A percentile compares a stretch with the other conserved stretches of the same genome.
phyloP scores from a whole-genome alignment of 2,113 vertebrate species.

The Sarotherodon lohbergeri region DNA sequence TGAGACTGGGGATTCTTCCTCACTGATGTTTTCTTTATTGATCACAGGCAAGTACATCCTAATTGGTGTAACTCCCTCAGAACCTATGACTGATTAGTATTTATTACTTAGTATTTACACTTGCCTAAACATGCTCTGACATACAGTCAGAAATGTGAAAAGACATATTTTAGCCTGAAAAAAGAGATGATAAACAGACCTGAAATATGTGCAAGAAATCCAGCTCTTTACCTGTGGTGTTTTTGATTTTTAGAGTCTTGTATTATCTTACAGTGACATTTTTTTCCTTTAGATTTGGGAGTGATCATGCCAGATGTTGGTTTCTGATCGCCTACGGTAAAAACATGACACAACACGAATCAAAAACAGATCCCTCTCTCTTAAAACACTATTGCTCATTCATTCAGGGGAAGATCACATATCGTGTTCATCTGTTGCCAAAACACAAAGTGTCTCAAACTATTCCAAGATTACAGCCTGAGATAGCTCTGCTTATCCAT shows the following conservation, averaged over 20 bases:
- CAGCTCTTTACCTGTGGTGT: background rate
- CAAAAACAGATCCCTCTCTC: conserved; percentile 49
- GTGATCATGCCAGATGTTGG: conserved; percentile 30
- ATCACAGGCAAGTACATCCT: conserved; percentile 29
- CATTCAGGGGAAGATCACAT: conserved; percentile 62
- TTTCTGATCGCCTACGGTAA: conserved; percentile 49
- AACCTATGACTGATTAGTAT: conserved; percentile 8
- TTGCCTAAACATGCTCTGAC: background rate
- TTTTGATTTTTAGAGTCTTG: background rate
- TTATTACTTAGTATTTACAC: background rate
- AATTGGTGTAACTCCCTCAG: conserved; percentile 37
- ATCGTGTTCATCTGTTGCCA: conserved; percentile 70
- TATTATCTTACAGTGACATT: conserved; percentile 34
- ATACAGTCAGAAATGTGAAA: background rate
- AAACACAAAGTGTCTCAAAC: conserved; percentile 66
- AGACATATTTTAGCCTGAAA: background rate
- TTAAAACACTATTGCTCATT: conserved; percentile 62
- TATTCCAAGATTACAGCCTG: conserved; percentile 60
- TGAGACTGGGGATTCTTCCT: conserved; percentile 44
- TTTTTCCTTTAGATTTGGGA: background rate
- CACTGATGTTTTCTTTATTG: conserved; percentile 55
- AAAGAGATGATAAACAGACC: background rate
- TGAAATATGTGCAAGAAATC: background rate
- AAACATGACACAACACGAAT: conserved; percentile 67
- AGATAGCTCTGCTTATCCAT: conserved; percentile 58